Base-by-base conservation (phyloP, 2,113 vertebrate species). In the Datnioides undecimradiatus region DNA sequence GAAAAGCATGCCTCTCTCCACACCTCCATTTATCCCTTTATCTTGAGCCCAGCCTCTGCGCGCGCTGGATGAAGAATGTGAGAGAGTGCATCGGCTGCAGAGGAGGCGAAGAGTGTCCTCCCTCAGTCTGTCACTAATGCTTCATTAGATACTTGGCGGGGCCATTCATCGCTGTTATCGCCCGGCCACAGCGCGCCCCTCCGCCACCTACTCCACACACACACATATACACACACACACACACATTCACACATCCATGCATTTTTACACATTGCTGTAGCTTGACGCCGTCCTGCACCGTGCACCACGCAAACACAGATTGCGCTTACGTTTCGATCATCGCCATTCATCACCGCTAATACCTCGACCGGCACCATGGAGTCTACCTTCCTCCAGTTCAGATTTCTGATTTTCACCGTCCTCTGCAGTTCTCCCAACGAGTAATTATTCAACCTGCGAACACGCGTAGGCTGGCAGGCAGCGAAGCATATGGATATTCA, bases 141-240 rank as follows among this genome's bases (percentile, higher is more conserved):
- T 86, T 91, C 89, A 89, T 93, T 91, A 90, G 85, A 87, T 71
- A 41, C 79, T 83, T 60, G 71, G 79, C 57, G 58, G 73, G 78
- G 80, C 85, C 54, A 80, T 89, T 92, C 80, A 89, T 92, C 10
- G 86, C 87, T 74, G 83, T 89, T 92, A 91, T 93, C 83, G 51
- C 90, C 69, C 48, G 59, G 69, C 80, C 82, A 40, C 90, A 87
- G 87, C 3, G 16, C 38, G 41, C 65, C 45, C 78, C 70, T 31
- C 31, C 16, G 19, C 75, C 60, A 59, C 48, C 48, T 86, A 46
- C 46, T 31, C 19, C 59, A 51, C 48, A 9, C 1, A 36, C 41
- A 17, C 33, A 21, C 79, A 25, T 33, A 25, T 29, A 40, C 54
- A 17, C 54, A 46, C 21, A 29, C 49, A 48, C n/a, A 21, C 79